Evolutionary conservation across 2,113 vertebrate genomes (phyloP), one percentile per base, ranked within the genome.

Genomic region (Corythornis vintsioides): DNA sequence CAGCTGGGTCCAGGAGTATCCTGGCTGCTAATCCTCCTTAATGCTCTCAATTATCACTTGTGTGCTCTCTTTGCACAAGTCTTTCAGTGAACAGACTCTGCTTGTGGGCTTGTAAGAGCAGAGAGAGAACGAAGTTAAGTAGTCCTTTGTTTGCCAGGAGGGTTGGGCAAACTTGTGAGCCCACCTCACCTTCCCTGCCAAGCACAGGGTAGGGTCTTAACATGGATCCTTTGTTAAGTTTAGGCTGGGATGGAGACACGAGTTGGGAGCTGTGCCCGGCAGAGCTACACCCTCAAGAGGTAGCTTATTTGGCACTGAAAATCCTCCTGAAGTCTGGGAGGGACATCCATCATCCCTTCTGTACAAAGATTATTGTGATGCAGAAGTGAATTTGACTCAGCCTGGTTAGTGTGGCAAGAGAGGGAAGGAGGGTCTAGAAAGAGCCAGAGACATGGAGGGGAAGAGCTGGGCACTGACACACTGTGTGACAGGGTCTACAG

Each of bases 1-100:
- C 94, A 93, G 90, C 91, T 79, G 91, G 86, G 88, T 66, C 88
- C 71, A 77, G 11, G 83, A 93, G 83, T 88, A 87, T 72, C 61
- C 28, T 43, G 87, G 91, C 92, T 91, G 60, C 55, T 92, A 66
- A 70, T 81, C 77, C 50, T 83, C 70, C 78, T 69, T 81, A 81
- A 85, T 83, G 92, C 91, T 95, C 91, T 75, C 84, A 72, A 1
- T 92, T 87, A 91, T 53, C 75, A 66, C 79, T 91, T 29, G 84
- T 57, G 67, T 8, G 88, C 89, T 94, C 89, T 75, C 82, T 93
- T 78, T 28, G 83, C 79, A 64, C 56, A 4, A 82, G 29, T 9
- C 67, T 53, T 53, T 63, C 72, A 42, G 67, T 9, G 71, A 95
- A 52, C 86, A 48, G 20, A 17, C 45, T 90, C 92, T 56, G 64